Conservation (phyloP, 2,113 vertebrate species). For the Cygnus atratus region DNA sequence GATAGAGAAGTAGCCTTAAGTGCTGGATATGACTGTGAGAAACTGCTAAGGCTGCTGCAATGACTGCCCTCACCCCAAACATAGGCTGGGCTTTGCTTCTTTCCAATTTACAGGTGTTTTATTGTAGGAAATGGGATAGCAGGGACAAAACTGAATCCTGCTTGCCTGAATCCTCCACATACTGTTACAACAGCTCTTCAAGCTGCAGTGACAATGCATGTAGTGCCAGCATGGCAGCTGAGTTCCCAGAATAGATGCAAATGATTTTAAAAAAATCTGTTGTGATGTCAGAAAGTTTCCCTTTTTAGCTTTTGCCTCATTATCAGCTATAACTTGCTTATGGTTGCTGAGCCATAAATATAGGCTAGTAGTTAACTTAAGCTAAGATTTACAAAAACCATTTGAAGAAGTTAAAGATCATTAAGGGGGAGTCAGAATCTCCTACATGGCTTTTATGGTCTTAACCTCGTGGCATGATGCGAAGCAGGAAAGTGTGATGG, state of each 20-base stretch:
- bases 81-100: not conserved
- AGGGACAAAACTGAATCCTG: not conserved
- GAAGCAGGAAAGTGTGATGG: not conserved
- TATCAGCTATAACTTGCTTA: not conserved
- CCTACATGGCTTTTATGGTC: not conserved
- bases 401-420: constrained; percentile 10
- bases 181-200: not conserved
- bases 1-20: not conserved
- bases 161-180: not conserved
- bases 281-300: constrained; percentile 56
- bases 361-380: not conserved
- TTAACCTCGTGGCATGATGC: not conserved
- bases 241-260: constrained; percentile 49
- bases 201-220: not conserved
- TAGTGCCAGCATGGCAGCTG: constrained; percentile 35
- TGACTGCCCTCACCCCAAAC: not conserved
- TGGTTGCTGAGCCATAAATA: constrained; percentile 44
- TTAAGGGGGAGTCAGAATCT: not conserved
- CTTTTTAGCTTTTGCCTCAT: constrained; percentile 66
- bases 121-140: not conserved
- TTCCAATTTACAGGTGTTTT: not conserved
- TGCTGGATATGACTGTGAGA: not conserved
- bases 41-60: not conserved
- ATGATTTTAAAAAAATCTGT: not conserved
- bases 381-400: not conserved